Evolutionary conservation across 2,113 vertebrate genomes (phyloP).

Genomic region (Tupaia tana): DNA sequence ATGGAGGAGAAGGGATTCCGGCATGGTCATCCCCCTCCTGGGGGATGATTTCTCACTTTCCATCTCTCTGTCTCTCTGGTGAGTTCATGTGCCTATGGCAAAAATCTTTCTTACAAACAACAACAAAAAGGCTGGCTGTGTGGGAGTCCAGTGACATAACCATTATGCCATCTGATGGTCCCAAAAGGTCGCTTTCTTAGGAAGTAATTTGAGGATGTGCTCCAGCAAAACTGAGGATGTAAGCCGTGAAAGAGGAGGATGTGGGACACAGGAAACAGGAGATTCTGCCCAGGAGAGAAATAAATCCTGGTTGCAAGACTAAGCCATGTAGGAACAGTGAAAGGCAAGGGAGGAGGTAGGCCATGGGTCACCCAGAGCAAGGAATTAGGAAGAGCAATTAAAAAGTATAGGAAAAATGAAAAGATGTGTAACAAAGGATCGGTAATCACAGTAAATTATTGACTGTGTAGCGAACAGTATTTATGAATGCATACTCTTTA

Average conservation of each 20-base stretch:
- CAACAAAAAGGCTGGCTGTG: too few relatives aligned
- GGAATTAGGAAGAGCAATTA: not conserved
- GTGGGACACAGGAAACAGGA: not conserved
- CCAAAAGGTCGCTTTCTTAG: not conserved
- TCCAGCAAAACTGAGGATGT: not conserved
- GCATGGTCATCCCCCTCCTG: too few relatives aligned
- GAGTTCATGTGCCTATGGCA: too few relatives aligned
- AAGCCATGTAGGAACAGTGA: not conserved
- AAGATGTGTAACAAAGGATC: not conserved
- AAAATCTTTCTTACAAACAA: too few relatives aligned
- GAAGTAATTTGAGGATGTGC: not conserved
- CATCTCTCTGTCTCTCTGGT: too few relatives aligned
- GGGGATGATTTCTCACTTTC: too few relatives aligned
- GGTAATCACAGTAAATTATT: not conserved
- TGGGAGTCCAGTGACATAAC: too few relatives aligned
- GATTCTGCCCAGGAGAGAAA: not conserved
- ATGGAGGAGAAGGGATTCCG: too few relatives aligned
- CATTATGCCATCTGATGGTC: too few relatives aligned
- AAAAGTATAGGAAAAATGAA: not conserved
- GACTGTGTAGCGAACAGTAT: not conserved
- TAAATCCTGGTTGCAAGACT: not conserved
- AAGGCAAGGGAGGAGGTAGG: not conserved
- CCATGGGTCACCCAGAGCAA: not conserved
- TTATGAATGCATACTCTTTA: not conserved
- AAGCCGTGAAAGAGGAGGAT: not conserved